These are phyloP conservation scores for Agrochola lychnidis DNA, from an alignment of 2,888 invertebrate species.

Conservation along the genomic window DNA sequence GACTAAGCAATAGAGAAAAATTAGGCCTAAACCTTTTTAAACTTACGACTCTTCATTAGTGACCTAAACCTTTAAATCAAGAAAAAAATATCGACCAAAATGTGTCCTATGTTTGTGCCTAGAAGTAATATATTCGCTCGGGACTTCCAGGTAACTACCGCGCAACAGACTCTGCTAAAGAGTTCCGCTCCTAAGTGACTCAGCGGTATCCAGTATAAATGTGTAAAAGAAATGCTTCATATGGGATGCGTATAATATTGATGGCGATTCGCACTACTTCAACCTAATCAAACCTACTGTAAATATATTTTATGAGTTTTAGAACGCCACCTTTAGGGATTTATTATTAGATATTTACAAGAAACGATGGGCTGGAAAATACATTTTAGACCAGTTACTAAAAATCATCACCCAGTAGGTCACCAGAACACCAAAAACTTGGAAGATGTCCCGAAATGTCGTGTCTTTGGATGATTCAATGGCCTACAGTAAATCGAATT, in stretches of 20 bases:
- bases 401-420: no score
- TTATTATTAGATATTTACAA: background rate
- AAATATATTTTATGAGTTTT: background rate
- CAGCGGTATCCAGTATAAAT: background rate
- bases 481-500: constrained; percentile 1
- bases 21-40: background rate
- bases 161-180: background rate
- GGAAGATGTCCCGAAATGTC: no score
- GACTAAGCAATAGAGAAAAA: background rate
- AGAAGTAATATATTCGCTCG: background rate
- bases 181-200: background rate
- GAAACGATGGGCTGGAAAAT: background rate
- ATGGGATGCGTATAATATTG: background rate
- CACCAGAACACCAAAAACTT: background rate
- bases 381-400: no score
- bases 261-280: background rate
- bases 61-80: background rate
- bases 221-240: background rate
- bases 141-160: background rate
- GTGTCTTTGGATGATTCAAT: background rate
- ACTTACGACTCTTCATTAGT: background rate
- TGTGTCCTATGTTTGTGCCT: background rate
- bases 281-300: background rate
- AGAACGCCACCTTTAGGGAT: background rate
- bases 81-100: background rate